Conservation (phyloP, 2,113 vertebrate genomes). For the Falcunculus frontatus region DNA sequence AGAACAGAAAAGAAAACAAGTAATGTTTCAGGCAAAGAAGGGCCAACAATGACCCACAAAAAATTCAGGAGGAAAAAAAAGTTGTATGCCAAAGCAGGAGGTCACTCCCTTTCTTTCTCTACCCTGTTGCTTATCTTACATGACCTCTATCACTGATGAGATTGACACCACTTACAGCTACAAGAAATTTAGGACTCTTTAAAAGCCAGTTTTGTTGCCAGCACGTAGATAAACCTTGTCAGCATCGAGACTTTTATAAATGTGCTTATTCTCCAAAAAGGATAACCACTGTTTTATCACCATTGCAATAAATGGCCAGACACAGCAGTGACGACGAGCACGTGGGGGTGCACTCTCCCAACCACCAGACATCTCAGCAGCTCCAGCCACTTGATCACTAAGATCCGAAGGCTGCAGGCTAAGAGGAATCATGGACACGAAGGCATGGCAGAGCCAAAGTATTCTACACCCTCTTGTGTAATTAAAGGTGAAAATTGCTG, state of each 20-base stretch:
- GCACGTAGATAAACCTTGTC: not conserved
- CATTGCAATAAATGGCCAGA: not conserved
- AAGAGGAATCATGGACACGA: rapidly evolving
- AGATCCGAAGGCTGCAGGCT: not conserved
- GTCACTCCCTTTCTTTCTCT: not conserved
- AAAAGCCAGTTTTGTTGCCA: not conserved
- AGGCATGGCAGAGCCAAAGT: not conserved
- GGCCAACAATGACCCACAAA: not conserved
- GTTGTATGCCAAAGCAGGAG: not conserved
- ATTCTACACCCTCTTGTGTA: not conserved
- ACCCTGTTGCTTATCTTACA: not conserved
- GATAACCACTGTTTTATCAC: not conserved
- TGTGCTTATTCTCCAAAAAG: not conserved
- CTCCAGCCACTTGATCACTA: not conserved
- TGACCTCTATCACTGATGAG: not conserved
- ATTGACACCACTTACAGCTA: not conserved
- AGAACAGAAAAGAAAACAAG: not conserved
- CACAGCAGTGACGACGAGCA: rapidly evolving
- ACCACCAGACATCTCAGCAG: not conserved
- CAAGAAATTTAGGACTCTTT: not conserved
- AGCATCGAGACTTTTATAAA: not conserved
- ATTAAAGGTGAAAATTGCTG: not conserved
- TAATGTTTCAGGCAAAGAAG: not conserved
- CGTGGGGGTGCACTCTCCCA: not conserved
- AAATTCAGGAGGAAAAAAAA: not conserved